Conservation (phyloP, 1,140 invertebrate genomes). For the Delia radicum region DNA sequence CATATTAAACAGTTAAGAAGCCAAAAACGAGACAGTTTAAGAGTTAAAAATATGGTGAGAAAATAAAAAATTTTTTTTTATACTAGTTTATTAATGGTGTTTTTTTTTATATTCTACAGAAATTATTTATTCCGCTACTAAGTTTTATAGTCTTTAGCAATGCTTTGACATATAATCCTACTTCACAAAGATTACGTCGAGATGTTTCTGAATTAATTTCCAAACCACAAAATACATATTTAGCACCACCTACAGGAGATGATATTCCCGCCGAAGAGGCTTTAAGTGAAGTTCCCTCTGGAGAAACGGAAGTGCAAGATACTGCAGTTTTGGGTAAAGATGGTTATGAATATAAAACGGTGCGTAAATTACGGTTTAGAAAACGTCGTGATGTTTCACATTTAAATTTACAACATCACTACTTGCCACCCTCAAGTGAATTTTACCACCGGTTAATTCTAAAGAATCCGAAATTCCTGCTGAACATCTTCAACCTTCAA, state of each 20-base stretch:
- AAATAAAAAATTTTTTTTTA: too few relatives aligned
- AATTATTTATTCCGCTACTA: conserved; percentile 44
- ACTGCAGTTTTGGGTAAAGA: conserved; percentile 35
- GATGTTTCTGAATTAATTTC: conserved; percentile 44
- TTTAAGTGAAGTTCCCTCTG: conserved; percentile 27
- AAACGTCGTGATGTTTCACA: conserved; percentile 49
- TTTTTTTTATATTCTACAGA: conserved; percentile 31
- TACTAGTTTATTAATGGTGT: too few relatives aligned
- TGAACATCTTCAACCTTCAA: too few relatives aligned
- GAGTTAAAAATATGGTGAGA: background rate
- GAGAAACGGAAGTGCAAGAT: conserved; percentile 35
- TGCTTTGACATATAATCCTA: conserved; percentile 27
- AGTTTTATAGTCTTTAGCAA: conserved; percentile 31
- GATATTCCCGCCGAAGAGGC: background rate
- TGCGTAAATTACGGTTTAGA: conserved; percentile 43
- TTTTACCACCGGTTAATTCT: too few relatives aligned
- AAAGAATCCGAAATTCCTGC: too few relatives aligned
- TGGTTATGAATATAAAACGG: conserved; percentile 48
- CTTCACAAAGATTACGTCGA: conserved; percentile 37
- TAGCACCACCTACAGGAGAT: conserved; percentile 15
- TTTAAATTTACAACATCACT: conserved; percentile 31
- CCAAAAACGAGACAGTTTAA: background rate
- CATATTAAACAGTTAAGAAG: background rate
- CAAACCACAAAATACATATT: conserved; percentile 32
- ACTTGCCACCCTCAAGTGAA: too few relatives aligned